phyloP scores from a whole-genome alignment of 1,140 invertebrate genomes.

The Sarcophaga bullata region DNA sequence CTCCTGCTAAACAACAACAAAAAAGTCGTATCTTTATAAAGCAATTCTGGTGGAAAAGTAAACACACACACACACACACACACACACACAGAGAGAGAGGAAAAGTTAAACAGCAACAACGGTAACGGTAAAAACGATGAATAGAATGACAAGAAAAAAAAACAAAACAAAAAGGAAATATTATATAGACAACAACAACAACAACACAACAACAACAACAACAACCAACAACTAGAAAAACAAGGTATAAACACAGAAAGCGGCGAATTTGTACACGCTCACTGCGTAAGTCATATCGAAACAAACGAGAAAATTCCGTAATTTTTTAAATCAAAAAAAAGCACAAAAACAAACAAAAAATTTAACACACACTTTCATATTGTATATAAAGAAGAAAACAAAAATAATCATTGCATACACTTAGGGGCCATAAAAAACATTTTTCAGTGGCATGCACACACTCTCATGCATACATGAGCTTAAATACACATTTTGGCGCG shows the following conservation, averaged over 20 bases:
- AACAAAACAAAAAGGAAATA: too few relatives aligned
- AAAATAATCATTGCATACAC: too few relatives aligned
- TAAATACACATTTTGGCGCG: conserved; percentile 11
- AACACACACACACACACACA: background rate
- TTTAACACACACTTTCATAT: background rate
- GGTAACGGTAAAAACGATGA: too few relatives aligned
- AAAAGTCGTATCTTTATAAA: background rate
- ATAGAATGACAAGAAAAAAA: too few relatives aligned
- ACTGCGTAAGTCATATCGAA: conserved; percentile 9
- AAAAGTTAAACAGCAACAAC: too few relatives aligned
- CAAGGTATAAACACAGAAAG: background rate
- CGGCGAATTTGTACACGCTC: conserved; percentile 8
- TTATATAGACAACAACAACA: background rate
- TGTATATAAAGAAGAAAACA: too few relatives aligned
- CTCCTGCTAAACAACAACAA: background rate
- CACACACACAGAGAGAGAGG: too few relatives aligned
- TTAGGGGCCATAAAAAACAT: background rate
- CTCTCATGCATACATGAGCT: background rate
- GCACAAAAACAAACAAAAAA: background rate
- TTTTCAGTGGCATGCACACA: background rate
- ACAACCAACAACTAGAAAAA: background rate
- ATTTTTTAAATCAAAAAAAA: background rate
- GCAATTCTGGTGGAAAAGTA: conserved; percentile 9
- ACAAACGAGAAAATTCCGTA: conserved; percentile 16
- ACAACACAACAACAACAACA: background rate